Evolutionary conservation across 2,888 invertebrate species (phyloP).

Genomic region (Ennomos fuscantarius): DNA sequence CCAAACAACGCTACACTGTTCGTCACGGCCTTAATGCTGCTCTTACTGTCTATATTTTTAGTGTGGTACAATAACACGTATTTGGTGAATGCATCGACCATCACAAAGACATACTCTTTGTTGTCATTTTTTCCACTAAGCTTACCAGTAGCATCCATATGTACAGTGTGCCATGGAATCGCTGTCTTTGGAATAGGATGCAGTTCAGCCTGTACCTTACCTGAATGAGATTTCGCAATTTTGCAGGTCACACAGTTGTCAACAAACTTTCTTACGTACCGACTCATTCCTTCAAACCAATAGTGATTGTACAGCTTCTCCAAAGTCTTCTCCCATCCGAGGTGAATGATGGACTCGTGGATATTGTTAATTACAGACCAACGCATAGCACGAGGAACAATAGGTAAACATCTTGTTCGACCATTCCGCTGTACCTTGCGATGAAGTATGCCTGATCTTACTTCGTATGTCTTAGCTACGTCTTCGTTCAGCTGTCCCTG

Average conservation of each 20-base stretch:
- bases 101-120: slow-evolving; percentile 11
- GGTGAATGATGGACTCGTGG: slow-evolving; percentile 41
- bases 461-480: no score
- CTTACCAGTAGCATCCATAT: neutral
- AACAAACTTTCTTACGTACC: slow-evolving; percentile 49
- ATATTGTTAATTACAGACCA: slow-evolving; percentile 48
- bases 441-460: no score
- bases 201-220: slow-evolving; percentile 38
- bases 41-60: neutral
- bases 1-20: neutral
- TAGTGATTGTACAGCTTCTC: slow-evolving; percentile 45
- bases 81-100: slow-evolving; percentile 13
- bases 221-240: slow-evolving; percentile 46
- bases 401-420: no score
- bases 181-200: no score
- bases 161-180: no score
- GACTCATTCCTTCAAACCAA: slow-evolving; percentile 50
- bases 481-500: no score
- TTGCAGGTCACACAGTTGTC: slow-evolving; percentile 52
- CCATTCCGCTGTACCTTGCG: no score
- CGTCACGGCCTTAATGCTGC: neutral
- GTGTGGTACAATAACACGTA: slow-evolving; percentile 5
- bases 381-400: slow-evolving; percentile 9
- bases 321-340: slow-evolving; percentile 43
- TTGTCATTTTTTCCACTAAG: slow-evolving; percentile 10